Evolutionary conservation across 2,113 vertebrate genomes (phyloP), one percentile per base, ranked within the genome.

Genomic region (Chascanopsetta lugubris): DNA sequence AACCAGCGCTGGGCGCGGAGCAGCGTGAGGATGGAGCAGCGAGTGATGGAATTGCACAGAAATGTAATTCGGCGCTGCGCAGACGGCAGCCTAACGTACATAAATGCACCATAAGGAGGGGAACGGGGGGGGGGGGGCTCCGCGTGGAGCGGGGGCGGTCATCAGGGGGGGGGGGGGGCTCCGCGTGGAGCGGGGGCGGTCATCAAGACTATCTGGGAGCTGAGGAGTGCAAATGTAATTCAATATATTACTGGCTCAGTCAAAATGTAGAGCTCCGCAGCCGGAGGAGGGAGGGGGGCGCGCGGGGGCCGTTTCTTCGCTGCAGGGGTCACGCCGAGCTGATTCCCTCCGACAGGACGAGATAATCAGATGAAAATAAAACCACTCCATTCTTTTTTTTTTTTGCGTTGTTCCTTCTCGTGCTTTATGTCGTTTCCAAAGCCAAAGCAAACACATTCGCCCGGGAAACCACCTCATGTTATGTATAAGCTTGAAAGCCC

Each of bases 81-180:
- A 79, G 60, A 85, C 68, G 83, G 82, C 69, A 79, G 79, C 68
- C 75, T 87, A 87, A 91, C 83, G 89, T 86, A 86, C 82, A 88
- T 84, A 84, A 88, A 89, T 86, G 81, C 69, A 70, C 62, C 65
- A 27, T 48, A 74, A 54, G 40, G 68, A 86, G 71, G 72, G n/a
- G 21, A 61, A 77, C 63, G 57, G 68, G 59, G 38, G 48, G 45
- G 40, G 60, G 69, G 50, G 76, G 62, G 30, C 61, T 38, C 54
- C 69, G 32, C 53, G 8, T 10, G 42, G 11, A 9, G 34, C 13
- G 34, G 11, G 34, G 34, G 34, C n/a, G n/a, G n/a, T n/a, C n/a
- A n/a, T n/a, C n/a, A n/a, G n/a, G 57, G 68, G 59, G 38, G 48
- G 45, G 40, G 60, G 69, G 50, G 76, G 62, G 30, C 61, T 38